Evolutionary conservation across 2,888 invertebrate species (phyloP), one percentile per base, ranked within the genome.

Genomic region (Drosophila atripex): DNA sequence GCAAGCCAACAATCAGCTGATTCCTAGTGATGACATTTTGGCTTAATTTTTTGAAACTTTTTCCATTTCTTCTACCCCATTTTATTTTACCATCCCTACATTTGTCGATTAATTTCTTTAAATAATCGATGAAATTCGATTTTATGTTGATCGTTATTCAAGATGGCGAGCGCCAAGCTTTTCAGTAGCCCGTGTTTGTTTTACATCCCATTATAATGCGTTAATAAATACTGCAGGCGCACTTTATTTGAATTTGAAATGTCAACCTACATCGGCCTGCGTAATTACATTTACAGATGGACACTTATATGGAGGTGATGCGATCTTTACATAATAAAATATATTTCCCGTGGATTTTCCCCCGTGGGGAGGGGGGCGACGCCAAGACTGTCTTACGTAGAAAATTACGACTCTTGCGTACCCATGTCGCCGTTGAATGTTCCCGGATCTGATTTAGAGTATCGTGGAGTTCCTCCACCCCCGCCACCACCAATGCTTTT

Each of bases 191-290:
- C 2, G 35, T 7, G 6, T 35, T n/a, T 3, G 21, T 23, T 5
- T 23, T 23, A 23, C 4, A 14, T 12, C n/a, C 35, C n/a, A 35
- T 11, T 18, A 7, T 41, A 18, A 18, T 8, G 3, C 18, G 28
- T 6, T 12, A 7, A 5, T 23, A 14, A 14, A 11, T 23, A 38
- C 14, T 2, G 16, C 32, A 39, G 16, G 16, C 52, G 32, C 38
- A 57, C 16, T 45, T 45, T 53, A 45, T 53, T 59, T 6, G 16
- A 45, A 35, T 59, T 59, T 59, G 11, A 53, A 28, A 52, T 52
- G 3, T 12, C 11, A 30, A 18, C 7, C 18, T 43, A 21, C 12
- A 43, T 43, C 5, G 18, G 39, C 39, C 39, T 18, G 39, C 39
- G 3, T 11, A 18, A 41, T 18, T 18, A 18, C 9, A 18, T 41